Base-by-base conservation (phyloP, 2,888 invertebrate genomes). In the Sesia bembeciformis region DNA sequence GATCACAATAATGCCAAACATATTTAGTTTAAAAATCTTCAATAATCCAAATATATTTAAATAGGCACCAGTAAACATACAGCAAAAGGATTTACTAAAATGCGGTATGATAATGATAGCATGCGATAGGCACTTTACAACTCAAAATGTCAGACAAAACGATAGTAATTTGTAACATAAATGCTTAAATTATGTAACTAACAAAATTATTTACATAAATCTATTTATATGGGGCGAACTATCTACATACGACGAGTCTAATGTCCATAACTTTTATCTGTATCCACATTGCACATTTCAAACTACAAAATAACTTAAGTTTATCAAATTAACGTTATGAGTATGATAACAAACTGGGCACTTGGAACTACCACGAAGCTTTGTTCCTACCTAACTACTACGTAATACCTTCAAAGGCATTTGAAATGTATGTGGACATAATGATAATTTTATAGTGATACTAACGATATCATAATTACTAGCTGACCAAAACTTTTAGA, bases 211-310 rank as follows among this genome's bases (percentile, higher is more conserved):
- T 68, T 71, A 69, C 81, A 85, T 85, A 81, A 75, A 71, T 61
- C 75, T 70, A 23, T 23, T 23, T 76, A 77, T 64, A 70, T 63
- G 63, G 66, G 75, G 72, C 70, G 63, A 63, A 67, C 71, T 85
- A 81, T 81, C 79, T 85, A 85, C 81, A 83, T 64, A 75, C 81
- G 81, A 78, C 79, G 23, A 23, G 23, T 78, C 76, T 79, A 76
- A 77, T 78, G 78, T 72, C 61, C 62, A 65, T 72, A 71, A 70
- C 58, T 63, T 65, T 68, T 74, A 73, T 60, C 70, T 63, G 71
- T 76, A 80, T 80, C 78, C 81, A 79, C 78, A 80, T 79, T 81
- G 78, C 81, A 84, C 81, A 78, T 72, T 69, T 62, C 72, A 70
- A 68, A 66, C 57, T 70, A 72, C 64, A 66, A 68, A 73, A 64